Evolutionary conservation across 2,797 vertebrate species (phyloP), one percentile per base, ranked within the genome.

Genomic region (Poliocrania exsul): DNA sequence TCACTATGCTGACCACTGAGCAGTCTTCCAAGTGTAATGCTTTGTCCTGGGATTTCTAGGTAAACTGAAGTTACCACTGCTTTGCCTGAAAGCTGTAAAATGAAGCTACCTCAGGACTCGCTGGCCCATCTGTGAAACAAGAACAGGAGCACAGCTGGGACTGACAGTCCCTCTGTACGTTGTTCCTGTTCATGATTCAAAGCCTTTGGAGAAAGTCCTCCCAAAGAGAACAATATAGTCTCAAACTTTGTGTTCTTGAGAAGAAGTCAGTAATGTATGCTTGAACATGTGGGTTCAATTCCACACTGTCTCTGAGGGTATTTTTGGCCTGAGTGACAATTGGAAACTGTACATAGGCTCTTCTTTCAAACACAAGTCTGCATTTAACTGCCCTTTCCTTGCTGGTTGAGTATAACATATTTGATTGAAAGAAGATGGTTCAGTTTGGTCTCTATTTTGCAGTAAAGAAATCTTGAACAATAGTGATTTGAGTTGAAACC

Each of bases 351-450:
- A 8, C 9, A 20, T 26, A 35, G 44, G 23, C 28, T 77, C 82
- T 79, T 87, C 62, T 80, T 75, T 77, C 53, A 81, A 69, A 42
- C 31, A 3, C 5, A 31, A 47, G 18, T 69, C 28, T 71, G 33
- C 65, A 49, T 74, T 93, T 85, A 47, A 8, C 8, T 56, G 49
- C 14, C 17, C 81, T 62, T 93, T 92, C 31, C 18, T 31, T 72
- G 28, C 33, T 87, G 38, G 21, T 70, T 62, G 29, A 62, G 11
- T 70, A 10, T 28, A 74, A 57, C 0, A 0, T 33, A 33, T 40
- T 67, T 77, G 13, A 60, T 82, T 89, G 71, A 42, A 24, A 85
- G 56, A 82, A 64, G 28, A 31, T 85, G 7, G 33, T 93, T 81
- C 28, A 21, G 13, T 83, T 62, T 53, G 21, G 10, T 74, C 14